A percentile compares a stretch with the other conserved stretches of the same genome.
These are phyloP conservation scores for Xestia rhomboidea DNA, from an alignment of 2,888 invertebrate genomes.

Conservation along the genomic window DNA sequence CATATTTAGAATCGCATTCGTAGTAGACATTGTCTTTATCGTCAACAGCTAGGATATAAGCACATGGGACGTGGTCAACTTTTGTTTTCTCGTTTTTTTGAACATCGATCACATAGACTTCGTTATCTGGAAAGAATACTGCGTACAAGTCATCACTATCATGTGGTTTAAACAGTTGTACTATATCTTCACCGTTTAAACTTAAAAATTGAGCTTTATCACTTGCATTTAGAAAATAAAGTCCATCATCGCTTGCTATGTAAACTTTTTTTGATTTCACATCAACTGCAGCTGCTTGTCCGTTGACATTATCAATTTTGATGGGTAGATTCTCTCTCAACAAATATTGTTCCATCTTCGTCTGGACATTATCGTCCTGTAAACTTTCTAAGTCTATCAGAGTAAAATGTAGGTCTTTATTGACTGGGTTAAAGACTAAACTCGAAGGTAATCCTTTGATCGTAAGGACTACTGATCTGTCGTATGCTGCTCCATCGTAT, in stretches of 20 bases:
- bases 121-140: conserved; percentile 84
- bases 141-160: conserved; percentile 80
- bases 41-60: conserved; percentile 85
- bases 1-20: conserved; percentile 87
- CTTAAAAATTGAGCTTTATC: conserved; percentile 79
- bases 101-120: conserved; percentile 79
- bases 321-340: conserved; percentile 79
- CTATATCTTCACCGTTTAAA: conserved; percentile 85
- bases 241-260: conserved; percentile 83
- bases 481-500: conserved; percentile 76
- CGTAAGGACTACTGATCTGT: conserved; percentile 78
- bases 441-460: conserved; percentile 87
- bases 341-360: conserved; percentile 87
- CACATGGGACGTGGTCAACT: conserved; percentile 82
- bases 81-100: conserved; percentile 80
- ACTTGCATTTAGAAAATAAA: conserved; percentile 79
- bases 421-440: conserved; percentile 78
- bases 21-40: conserved; percentile 82
- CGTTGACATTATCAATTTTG: conserved; percentile 82
- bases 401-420: conserved; percentile 82
- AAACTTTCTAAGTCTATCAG: conserved; percentile 84
- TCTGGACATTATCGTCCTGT: conserved; percentile 84
- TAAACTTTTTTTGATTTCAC: conserved; percentile 78
- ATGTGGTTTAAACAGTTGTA: conserved; percentile 82
- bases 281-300: conserved; percentile 85